These are phyloP conservation scores for Drosophila nasuta DNA, from an alignment of 1,140 invertebrate genomes.

Conservation along the genomic window DNA sequence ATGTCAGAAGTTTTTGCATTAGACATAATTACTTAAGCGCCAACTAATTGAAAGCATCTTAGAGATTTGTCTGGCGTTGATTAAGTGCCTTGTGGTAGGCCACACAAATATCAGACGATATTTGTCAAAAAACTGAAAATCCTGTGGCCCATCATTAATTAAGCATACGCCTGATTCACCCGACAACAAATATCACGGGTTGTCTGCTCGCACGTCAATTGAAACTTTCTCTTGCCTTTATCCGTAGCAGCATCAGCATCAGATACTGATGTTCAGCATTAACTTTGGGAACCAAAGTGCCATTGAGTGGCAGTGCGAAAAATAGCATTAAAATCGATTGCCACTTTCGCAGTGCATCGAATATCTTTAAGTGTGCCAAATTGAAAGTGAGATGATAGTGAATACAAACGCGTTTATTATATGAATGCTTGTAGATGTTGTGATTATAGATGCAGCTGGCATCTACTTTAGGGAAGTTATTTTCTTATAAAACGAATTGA, in stretches of 20 bases:
- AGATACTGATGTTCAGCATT: background rate
- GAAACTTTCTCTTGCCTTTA: slow-evolving; percentile 36
- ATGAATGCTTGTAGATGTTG: slow-evolving; percentile 19
- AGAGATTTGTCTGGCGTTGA: slow-evolving; percentile 67
- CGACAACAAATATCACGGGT: slow-evolving; percentile 26
- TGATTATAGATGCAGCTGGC: too few relatives aligned
- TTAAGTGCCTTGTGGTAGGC: slow-evolving; percentile 48
- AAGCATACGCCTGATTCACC: slow-evolving; percentile 47
- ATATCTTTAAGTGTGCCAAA: slow-evolving; percentile 23
- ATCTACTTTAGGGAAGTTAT: too few relatives aligned
- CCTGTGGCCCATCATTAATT: slow-evolving; percentile 68
- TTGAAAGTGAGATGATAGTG: background rate
- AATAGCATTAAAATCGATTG: slow-evolving; percentile 60
- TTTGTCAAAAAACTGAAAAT: slow-evolving; percentile 71
- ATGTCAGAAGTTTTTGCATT: slow-evolving; percentile 26
- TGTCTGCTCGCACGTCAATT: slow-evolving; percentile 40
- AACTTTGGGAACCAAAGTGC: slow-evolving; percentile 46
- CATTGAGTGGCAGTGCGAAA: slow-evolving; percentile 38
- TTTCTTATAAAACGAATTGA: too few relatives aligned
- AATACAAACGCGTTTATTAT: background rate
- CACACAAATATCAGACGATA: slow-evolving; percentile 47
- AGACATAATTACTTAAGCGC: slow-evolving; percentile 72
- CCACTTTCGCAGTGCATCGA: slow-evolving; percentile 36
- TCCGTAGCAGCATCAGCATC: slow-evolving; percentile 26
- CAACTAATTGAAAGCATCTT: slow-evolving; percentile 73